Percentiles rank a stretch among this genome's conserved stretches.
Conservation (phyloP, 2,113 vertebrate genomes). For the Sialia sialis region DNA sequence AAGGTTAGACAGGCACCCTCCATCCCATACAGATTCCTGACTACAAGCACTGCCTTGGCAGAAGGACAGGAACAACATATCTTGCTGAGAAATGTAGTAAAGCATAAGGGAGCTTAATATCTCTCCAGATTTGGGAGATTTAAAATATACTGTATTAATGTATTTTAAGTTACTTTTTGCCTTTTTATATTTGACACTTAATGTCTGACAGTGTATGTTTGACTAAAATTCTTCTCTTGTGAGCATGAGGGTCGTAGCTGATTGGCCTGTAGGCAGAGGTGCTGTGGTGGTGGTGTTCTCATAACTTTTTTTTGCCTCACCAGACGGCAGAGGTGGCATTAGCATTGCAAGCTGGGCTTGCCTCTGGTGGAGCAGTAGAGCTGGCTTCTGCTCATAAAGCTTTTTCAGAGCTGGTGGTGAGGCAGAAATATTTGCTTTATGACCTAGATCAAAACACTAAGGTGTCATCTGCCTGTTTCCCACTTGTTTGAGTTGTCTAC, state of each 20-base stretch:
- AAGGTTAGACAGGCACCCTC: not conserved
- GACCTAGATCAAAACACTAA: not conserved
- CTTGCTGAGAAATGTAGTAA: not conserved
- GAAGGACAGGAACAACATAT: not conserved
- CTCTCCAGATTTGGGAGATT: not conserved
- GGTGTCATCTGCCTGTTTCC: not conserved
- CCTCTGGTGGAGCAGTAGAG: not conserved
- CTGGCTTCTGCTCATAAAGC: not conserved
- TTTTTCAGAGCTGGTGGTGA: not conserved
- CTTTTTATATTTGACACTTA: not conserved
- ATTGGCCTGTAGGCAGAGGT: not conserved
- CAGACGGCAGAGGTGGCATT: not conserved
- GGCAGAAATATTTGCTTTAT: not conserved
- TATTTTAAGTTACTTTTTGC: not conserved
- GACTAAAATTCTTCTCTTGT: not conserved
- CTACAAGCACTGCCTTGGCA: not conserved
- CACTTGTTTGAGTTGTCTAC: not conserved
- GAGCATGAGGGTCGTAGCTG: fast-evolving
- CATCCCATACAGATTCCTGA: not conserved
- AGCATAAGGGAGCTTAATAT: not conserved
- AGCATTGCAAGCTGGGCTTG: not conserved
- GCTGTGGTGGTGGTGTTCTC: not conserved
- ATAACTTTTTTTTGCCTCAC: not conserved
- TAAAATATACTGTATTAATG: not conserved
- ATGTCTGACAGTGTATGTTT: not conserved